Evolutionary conservation across 2,113 vertebrate genomes (phyloP).

Genomic region (Dasyornis broadbenti): DNA sequence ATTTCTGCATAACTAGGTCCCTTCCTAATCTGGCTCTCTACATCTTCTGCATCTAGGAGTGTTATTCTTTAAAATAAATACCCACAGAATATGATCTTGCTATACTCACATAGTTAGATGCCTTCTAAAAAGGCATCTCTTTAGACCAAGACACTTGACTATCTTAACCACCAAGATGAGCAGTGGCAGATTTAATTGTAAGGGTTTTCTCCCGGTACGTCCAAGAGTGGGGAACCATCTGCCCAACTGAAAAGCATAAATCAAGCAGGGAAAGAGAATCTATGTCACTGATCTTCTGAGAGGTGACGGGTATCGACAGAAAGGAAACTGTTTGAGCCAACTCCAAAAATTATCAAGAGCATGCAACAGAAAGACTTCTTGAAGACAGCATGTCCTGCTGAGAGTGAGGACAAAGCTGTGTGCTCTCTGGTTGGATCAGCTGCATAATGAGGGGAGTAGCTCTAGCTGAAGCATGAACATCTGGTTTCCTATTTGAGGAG

Average conservation of each 20-base stretch:
- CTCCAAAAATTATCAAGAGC: not conserved
- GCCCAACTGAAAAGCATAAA: not conserved
- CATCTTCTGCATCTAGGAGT: not conserved
- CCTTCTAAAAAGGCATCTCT: not conserved
- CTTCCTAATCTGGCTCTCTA: not conserved
- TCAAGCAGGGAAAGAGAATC: not conserved
- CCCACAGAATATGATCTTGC: not conserved
- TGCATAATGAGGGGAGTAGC: not conserved
- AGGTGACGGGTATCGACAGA: not conserved
- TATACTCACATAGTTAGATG: not conserved
- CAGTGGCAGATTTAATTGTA: not conserved
- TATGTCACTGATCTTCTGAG: not conserved
- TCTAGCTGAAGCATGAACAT: not conserved
- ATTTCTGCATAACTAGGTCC: not conserved
- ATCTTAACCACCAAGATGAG: not conserved
- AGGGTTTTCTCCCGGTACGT: not conserved
- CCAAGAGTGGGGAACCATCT: not conserved
- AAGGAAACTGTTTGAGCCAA: not conserved
- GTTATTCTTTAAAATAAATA: not conserved
- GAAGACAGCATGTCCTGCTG: not conserved
- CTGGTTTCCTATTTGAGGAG: conserved; percentile 14
- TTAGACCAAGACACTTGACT: not conserved
- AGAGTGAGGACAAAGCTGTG: not conserved
- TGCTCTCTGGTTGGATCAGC: not conserved
- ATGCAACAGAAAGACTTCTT: not conserved